These are phyloP conservation scores for Misgurnus mizolepis DNA, from an alignment of 2,113 vertebrate species.

Conservation along the genomic window DNA sequence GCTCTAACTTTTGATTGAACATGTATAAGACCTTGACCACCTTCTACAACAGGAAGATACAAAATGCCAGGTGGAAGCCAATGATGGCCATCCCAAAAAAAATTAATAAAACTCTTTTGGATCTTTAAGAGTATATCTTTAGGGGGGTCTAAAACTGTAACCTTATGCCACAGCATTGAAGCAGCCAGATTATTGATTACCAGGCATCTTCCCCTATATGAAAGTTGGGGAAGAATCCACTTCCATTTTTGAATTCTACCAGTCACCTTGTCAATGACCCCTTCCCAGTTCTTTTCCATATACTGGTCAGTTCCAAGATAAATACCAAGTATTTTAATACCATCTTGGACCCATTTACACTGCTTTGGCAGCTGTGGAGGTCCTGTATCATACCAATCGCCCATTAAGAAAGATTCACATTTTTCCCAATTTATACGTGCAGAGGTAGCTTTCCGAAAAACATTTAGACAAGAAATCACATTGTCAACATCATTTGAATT, in stretches of 20 bases:
- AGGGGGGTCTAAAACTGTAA: background rate
- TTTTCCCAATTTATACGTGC: slow-evolving; percentile 6
- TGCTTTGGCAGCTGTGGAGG: background rate
- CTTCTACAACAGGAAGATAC: background rate
- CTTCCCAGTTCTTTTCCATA: background rate
- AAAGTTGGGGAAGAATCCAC: too few relatives aligned
- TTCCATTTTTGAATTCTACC: too few relatives aligned
- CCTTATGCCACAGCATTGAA: background rate
- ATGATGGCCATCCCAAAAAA: background rate
- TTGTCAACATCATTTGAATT: background rate
- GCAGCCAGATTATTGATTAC: too few relatives aligned
- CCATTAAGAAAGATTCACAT: background rate
- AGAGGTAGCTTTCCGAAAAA: background rate
- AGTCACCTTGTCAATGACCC: background rate
- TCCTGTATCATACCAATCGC: background rate
- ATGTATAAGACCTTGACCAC: background rate
- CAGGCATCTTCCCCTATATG: too few relatives aligned
- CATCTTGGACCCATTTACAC: background rate
- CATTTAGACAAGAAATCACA: background rate
- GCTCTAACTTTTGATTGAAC: background rate
- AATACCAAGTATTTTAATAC: background rate
- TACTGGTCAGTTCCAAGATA: background rate
- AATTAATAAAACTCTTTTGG: background rate
- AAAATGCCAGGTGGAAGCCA: background rate
- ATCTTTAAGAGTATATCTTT: background rate